phyloP scores from a whole-genome alignment of 2,113 vertebrate species.

The Plecturocebus donacophilus region DNA sequence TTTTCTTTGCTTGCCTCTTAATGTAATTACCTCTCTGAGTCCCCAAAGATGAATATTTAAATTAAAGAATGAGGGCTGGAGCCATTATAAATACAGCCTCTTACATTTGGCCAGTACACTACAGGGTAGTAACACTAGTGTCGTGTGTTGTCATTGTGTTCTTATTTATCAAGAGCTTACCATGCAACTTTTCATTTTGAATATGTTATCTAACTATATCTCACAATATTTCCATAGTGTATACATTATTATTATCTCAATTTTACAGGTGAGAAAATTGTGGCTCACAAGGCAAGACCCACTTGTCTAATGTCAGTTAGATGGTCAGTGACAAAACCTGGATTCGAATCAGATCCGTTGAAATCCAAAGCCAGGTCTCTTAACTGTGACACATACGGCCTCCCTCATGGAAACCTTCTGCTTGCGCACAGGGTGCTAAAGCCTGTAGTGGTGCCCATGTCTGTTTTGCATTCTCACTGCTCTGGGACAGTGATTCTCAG shows the following conservation, averaged over 20 bases:
- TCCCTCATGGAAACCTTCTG: not conserved
- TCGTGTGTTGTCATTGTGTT: not conserved
- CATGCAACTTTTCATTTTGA: not conserved
- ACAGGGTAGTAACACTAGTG: not conserved
- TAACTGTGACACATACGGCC: accelerated
- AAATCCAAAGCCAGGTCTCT: not conserved
- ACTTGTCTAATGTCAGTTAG: not conserved
- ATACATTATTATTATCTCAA: not conserved
- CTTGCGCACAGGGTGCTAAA: not conserved
- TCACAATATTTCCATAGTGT: not conserved
- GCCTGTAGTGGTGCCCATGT: not conserved
- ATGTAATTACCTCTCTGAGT: not conserved
- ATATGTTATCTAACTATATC: not conserved
- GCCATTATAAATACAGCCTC: not conserved
- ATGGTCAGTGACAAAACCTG: not conserved
- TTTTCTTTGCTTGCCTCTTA: not conserved
- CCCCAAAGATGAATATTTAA: not conserved
- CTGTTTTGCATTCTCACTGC: not conserved
- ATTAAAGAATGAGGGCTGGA: not conserved
- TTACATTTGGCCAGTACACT: not conserved
- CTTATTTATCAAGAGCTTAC: not conserved
- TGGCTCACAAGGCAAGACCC: not conserved
- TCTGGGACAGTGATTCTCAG: not conserved
- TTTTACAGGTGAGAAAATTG: not conserved
- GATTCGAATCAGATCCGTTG: not conserved